These are phyloP conservation scores for Epistrophe eligans DNA, from an alignment of 2,888 invertebrate species.

Conservation along the genomic window DNA sequence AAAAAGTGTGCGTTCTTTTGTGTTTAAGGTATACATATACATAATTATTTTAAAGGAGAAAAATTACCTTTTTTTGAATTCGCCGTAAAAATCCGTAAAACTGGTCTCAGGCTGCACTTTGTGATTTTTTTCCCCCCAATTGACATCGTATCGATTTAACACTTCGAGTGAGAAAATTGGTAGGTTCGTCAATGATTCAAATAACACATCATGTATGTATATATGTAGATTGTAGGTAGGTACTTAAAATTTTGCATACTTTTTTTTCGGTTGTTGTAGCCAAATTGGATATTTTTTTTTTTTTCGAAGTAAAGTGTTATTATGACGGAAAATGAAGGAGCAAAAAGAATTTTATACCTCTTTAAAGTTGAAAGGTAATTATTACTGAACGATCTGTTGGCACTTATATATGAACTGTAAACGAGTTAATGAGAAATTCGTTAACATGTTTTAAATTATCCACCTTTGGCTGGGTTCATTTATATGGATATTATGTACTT, in stretches of 20 bases:
- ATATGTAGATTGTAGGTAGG: too few relatives aligned
- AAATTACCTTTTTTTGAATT: slow-evolving; percentile 57
- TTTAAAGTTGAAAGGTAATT: slow-evolving; percentile 39
- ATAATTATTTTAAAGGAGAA: not conserved
- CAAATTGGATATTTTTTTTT: slow-evolving; percentile 10
- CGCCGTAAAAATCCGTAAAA: slow-evolving; percentile 26
- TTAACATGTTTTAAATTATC: slow-evolving; percentile 44
- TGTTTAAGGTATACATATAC: not conserved
- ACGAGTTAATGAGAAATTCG: slow-evolving; percentile 52
- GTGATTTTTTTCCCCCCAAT: not conserved
- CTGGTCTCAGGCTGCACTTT: not conserved
- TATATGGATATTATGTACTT: slow-evolving; percentile 16
- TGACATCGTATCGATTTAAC: slow-evolving; percentile 55
- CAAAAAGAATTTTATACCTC: slow-evolving; percentile 28
- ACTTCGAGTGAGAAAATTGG: slow-evolving; percentile 68
- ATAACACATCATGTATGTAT: slow-evolving; percentile 34
- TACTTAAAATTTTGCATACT: slow-evolving; percentile 54
- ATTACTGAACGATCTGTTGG: slow-evolving; percentile 43
- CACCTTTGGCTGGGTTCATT: slow-evolving; percentile 33
- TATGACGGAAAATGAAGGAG: slow-evolving; percentile 26
- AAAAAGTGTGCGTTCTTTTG: slow-evolving; percentile 63
- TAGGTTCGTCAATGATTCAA: slow-evolving; percentile 22
- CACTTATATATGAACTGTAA: slow-evolving; percentile 26
- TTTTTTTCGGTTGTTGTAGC: not conserved
- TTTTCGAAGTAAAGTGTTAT: slow-evolving; percentile 31